These are phyloP conservation scores for Lineus longissimus DNA, from an alignment of 1,140 invertebrate genomes.

Conservation along the genomic window DNA sequence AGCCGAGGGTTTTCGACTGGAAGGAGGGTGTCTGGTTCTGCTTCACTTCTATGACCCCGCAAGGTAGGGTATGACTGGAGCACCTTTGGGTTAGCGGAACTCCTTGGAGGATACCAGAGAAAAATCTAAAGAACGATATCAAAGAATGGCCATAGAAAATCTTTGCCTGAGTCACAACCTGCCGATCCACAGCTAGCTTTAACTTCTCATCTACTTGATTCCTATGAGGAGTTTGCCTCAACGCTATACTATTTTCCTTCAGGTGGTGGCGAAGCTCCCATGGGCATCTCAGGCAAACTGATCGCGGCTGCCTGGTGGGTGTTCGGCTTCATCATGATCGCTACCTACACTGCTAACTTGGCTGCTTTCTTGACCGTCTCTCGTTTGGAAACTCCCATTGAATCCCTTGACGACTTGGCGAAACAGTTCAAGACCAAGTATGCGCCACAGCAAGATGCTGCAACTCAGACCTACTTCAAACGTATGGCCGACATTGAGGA, in stretches of 20 bases:
- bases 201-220: too few species aligned
- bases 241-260: constrained; percentile 21
- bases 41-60: constrained; percentile 95
- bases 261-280: constrained; percentile 91
- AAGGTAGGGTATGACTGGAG: constrained; percentile 54
- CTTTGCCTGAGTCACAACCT: neutral
- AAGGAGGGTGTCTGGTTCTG: constrained; percentile 99
- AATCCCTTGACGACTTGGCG: constrained; percentile 85
- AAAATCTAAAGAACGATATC: neutral
- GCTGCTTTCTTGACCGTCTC: constrained; percentile 93
- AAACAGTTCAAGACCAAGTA: constrained; percentile 96
- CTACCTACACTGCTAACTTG: constrained; percentile 96
- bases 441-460: constrained; percentile 75
- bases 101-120: neutral
- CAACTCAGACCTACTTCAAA: constrained; percentile 88
- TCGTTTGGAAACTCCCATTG: constrained; percentile 75
- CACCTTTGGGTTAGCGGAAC: neutral
- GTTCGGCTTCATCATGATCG: constrained; percentile 96
- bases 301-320: constrained; percentile 97
- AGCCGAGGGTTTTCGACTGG: constrained; percentile 90
- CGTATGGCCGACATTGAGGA: constrained; percentile 94
- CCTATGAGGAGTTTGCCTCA: neutral
- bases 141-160: neutral
- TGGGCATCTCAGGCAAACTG: constrained; percentile 73
- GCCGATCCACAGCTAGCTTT: too few species aligned